These are phyloP conservation scores for Pipistrellus nathusii DNA, from an alignment of 2,797 vertebrate species.

Conservation along the genomic window DNA sequence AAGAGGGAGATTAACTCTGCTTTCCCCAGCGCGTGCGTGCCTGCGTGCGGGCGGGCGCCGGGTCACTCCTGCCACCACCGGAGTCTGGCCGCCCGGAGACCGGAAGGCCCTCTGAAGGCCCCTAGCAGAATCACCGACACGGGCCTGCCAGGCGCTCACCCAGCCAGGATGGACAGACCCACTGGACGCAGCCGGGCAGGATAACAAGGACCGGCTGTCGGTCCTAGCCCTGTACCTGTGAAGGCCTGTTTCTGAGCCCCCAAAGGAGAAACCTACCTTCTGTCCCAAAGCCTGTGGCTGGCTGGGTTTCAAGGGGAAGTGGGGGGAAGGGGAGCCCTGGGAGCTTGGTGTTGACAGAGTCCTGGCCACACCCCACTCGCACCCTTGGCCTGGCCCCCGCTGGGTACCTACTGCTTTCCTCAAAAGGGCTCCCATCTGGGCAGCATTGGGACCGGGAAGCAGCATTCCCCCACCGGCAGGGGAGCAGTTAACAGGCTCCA, in stretches of 20 bases:
- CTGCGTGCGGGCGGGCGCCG: neutral
- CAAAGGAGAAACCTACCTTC: conserved; percentile 1
- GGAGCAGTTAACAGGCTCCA: conserved; percentile 76
- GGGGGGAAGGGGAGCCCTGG: fast-evolving
- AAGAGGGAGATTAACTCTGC: conserved; percentile 57
- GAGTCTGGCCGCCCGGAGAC: neutral
- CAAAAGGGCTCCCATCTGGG: conserved; percentile 76
- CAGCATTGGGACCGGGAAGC: too few relatives aligned
- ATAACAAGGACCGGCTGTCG: neutral
- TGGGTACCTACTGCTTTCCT: conserved; percentile 75
- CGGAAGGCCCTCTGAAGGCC: neutral
- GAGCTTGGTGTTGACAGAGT: neutral
- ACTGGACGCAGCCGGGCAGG: neutral
- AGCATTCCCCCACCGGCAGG: conserved; percentile 52
- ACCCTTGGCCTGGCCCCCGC: conserved; percentile 9
- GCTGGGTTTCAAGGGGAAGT: neutral
- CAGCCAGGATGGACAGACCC: neutral
- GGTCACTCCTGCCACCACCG: neutral
- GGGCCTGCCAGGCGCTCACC: neutral
- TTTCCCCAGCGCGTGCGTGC: neutral
- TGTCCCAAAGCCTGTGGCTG: conserved; percentile 9
- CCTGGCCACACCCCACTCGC: neutral
- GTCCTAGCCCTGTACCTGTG: neutral
- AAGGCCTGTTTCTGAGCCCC: neutral
- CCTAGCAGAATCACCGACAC: neutral